Percentiles rank a stretch among this genome's conserved stretches.
Evolutionary conservation across 2,113 vertebrate genomes (phyloP).

Genomic region (Camelus bactrianus): DNA sequence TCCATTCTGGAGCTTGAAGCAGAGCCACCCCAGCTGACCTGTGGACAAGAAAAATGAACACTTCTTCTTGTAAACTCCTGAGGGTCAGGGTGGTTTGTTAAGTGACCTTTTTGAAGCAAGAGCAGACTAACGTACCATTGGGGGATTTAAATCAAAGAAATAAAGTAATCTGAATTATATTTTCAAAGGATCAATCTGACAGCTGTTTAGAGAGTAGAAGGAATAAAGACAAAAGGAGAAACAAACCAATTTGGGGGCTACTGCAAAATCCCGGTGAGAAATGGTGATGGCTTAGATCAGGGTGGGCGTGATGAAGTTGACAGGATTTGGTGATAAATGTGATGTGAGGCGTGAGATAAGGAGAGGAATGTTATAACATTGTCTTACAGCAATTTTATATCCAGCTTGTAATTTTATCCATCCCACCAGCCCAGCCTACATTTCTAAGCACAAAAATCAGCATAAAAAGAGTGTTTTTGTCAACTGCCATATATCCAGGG

Average conservation of each 20-base stretch:
- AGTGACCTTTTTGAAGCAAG: not conserved
- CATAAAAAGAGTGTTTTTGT: conserved; percentile 72
- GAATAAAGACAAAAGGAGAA: not conserved
- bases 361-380: not conserved
- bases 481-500: conserved; percentile 66
- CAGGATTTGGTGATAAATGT: not conserved
- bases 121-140: not conserved
- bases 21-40: not conserved
- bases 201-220: not conserved
- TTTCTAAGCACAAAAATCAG: conserved; percentile 66
- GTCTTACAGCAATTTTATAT: not conserved
- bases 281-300: not conserved
- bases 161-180: not conserved
- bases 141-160: not conserved
- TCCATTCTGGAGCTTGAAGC: not conserved
- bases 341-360: not conserved
- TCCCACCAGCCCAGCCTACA: not conserved
- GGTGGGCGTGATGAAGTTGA: no score
- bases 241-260: not conserved
- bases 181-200: not conserved
- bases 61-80: not conserved
- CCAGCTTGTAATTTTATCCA: not conserved
- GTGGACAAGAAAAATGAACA: not conserved
- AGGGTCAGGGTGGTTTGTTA: not conserved
- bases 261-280: not conserved